Evolutionary conservation across 2,113 vertebrate genomes (phyloP), one percentile per base, ranked within the genome.

Genomic region (Tenrec ecaudatus): DNA sequence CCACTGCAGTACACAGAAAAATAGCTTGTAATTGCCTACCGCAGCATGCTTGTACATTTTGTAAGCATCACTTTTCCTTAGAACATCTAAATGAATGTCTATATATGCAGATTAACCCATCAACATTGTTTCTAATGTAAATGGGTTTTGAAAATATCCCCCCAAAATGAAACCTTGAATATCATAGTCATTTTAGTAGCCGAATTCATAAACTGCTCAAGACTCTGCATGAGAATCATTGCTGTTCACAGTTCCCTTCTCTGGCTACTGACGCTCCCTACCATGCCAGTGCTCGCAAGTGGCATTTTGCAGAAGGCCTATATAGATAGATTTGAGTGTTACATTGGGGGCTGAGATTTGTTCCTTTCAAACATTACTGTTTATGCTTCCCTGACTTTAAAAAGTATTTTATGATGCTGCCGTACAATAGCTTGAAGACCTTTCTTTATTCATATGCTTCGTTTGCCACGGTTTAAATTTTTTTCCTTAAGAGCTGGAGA

Each of bases 241-340:
- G 58, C 88, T 62, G n/a, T 40, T 85, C 14, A 3, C 38, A 19
- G 86, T 58, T 91, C 43, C n/a, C 66, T 1, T 25, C 92, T 71
- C 14, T 5, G 16, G 62, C 53, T 84, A 83, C 36, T 71, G n/a
- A 83, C 58, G 27, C 86, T 88, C 92, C 93, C 69, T 78, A 79
- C 47, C 95, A 92, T 96, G 77, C 95, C 87, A 9, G 77, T 88
- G 92, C 89, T 90, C 33, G 92, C 1, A 0, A 8, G 9, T 85
- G 87, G 93, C 95, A 36, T 92, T 94, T 96, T 91, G 80, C 96
- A 87, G 93, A 86, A 85, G 89, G 29, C 64, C 95, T 95, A 31
- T 86, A 71, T 84, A 93, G 93, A 71, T 84, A 93, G 93, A 87
- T 82, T 4, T 79, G 31, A 29, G 75, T 38, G 31, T 31, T 14